phyloP scores from a whole-genome alignment of 2,888 invertebrate genomes.

The Dorcus parallelipipedus region DNA sequence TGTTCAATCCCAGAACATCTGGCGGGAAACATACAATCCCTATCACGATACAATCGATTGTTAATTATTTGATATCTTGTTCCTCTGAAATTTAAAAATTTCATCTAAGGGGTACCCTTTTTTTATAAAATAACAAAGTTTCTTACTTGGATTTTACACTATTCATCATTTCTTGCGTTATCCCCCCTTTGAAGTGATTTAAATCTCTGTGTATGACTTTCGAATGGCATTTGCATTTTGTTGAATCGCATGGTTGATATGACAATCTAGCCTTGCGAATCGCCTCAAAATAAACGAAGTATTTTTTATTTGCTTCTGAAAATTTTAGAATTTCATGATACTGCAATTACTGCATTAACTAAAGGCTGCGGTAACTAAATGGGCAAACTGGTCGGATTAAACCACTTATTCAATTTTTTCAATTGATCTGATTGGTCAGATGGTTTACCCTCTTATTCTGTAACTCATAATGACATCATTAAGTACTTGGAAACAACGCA shows the following conservation, averaged over 20 bases:
- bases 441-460: too few relatives aligned
- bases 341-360: neutral
- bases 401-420: too few relatives aligned
- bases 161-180: slow-evolving; percentile 63
- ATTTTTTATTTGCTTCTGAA: slow-evolving; percentile 53
- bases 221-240: slow-evolving; percentile 63
- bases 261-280: slow-evolving; percentile 53
- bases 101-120: neutral
- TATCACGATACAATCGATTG: slow-evolving; percentile 76
- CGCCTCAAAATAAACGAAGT: slow-evolving; percentile 42
- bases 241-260: slow-evolving; percentile 56
- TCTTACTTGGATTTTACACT: slow-evolving; percentile 51
- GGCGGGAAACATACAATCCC: slow-evolving; percentile 87
- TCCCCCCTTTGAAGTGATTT: slow-evolving; percentile 66
- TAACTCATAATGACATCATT: too few relatives aligned
- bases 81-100: slow-evolving; percentile 52
- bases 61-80: slow-evolving; percentile 81
- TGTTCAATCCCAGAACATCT: slow-evolving; percentile 89
- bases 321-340: slow-evolving; percentile 18
- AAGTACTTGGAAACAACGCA: too few relatives aligned
- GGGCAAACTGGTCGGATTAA: too few relatives aligned
- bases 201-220: slow-evolving; percentile 68
- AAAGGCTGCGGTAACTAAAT: too few relatives aligned
- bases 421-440: too few relatives aligned
- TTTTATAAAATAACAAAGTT: neutral